Base-by-base conservation (phyloP, 2,113 vertebrate species). In the Lagopus muta region DNA sequence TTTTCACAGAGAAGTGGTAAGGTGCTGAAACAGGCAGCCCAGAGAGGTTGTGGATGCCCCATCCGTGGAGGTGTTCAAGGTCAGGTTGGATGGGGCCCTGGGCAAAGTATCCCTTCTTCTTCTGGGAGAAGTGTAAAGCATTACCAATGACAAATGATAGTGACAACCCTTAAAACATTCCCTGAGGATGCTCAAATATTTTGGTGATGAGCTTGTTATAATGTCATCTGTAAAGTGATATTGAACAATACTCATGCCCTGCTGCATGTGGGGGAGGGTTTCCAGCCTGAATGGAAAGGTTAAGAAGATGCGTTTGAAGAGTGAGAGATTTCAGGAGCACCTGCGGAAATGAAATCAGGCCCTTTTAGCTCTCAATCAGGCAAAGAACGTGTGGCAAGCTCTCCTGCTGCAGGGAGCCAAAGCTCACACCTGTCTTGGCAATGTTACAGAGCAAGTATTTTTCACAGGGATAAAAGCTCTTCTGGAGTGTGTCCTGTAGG, bases 281-380 rank as follows among this genome's bases (percentile, higher is more conserved):
- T 93, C 58, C 67, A 93, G 70, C n/a, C 91, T 92, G 73, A 91
- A 83, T 52, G 61, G 83, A 95, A 95, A 97, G 95, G 94, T 94
- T 97, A 95, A 95, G 94, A 95, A 92, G 90, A 93, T 82, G 94
- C 57, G 27, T 96, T 94, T 96, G 91, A 93, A 88, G 93, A 94
- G 86, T 0, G 10, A 95, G 91, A 91, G 89, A 93, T 86, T 94
- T 93, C 88, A 88, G 82, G 90, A 96, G 92, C 95, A 97, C 96
- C 96, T 95, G 93, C 94, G 85, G 94, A 95, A 97, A 91, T 95
- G 90, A 97, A 94, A 96, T 91, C 92, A 96, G 95, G 74, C 85
- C 73, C 61, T 97, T 93, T 78, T 92, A 94, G 80, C 94, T 97
- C 95, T 95, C 96, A 92, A 92, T 94, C 93, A 95, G 94, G 66